phyloP scores from a whole-genome alignment of 2,113 vertebrate genomes.

The Chaenocephalus aceratus region DNA sequence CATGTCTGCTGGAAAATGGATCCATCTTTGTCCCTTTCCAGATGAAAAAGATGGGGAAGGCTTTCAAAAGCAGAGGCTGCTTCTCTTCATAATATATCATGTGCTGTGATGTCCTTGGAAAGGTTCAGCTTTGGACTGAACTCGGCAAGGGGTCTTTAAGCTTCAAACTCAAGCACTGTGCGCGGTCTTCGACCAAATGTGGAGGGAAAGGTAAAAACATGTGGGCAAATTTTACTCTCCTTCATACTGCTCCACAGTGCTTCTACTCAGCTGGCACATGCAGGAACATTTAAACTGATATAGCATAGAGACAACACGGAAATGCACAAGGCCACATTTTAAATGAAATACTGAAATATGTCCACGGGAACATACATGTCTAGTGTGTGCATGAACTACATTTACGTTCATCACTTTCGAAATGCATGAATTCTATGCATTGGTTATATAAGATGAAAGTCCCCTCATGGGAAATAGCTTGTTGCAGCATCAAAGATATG shows the following conservation, averaged over 20 bases:
- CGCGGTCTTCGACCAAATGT: slow-evolving; percentile 16
- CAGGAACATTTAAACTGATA: background rate
- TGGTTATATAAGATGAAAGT: slow-evolving; percentile 12
- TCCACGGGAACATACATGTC: background rate
- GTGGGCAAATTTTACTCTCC: slow-evolving; percentile 17
- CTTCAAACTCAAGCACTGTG: background rate
- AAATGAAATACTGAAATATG: background rate
- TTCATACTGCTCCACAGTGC: background rate
- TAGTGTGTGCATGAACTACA: background rate
- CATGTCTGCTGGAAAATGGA: slow-evolving; percentile 31
- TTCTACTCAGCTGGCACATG: background rate
- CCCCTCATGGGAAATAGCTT: slow-evolving; percentile 14
- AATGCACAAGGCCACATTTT: background rate
- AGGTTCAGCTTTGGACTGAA: slow-evolving; percentile 32
- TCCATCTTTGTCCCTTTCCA: slow-evolving; percentile 7
- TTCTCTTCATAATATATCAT: slow-evolving; percentile 30
- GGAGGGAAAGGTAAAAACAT: slow-evolving; percentile 7
- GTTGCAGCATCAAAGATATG: slow-evolving; percentile 19
- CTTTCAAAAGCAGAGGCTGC: slow-evolving; percentile 6
- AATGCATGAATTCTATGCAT: slow-evolving; percentile 10
- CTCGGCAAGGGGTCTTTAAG: slow-evolving; percentile 29
- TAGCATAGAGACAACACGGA: background rate
- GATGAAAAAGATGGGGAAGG: background rate
- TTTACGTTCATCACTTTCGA: background rate
- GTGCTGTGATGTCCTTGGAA: slow-evolving; percentile 14